Evolutionary conservation across 1,140 invertebrate genomes (phyloP).

Genomic region (Colletes latitarsis): DNA sequence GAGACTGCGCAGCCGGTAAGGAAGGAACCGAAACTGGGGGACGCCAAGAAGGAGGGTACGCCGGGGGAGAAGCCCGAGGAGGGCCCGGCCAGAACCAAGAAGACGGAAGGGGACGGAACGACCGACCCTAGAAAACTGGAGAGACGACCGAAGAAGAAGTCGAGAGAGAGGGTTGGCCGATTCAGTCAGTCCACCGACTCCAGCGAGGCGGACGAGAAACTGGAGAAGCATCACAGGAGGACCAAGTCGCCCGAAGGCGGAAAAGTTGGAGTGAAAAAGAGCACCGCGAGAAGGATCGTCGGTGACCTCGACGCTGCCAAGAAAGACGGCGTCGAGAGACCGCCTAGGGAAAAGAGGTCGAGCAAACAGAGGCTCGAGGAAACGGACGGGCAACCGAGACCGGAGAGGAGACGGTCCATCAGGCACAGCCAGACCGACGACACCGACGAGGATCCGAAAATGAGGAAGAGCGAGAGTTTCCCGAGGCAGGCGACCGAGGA

Average conservation of each 20-base stretch:
- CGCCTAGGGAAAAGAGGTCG: conserved; percentile 47
- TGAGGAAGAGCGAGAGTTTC: conserved; percentile 60
- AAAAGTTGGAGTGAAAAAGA: conserved; percentile 44
- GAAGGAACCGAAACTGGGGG: conserved; percentile 20
- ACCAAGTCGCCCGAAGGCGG: conserved; percentile 66
- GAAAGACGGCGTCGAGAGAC: conserved; percentile 23
- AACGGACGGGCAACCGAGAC: background rate
- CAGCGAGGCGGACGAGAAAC: conserved; percentile 67
- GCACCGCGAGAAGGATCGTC: conserved; percentile 6
- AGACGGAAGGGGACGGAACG: conserved; percentile 17
- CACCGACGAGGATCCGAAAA: conserved; percentile 37
- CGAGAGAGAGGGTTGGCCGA: conserved; percentile 58
- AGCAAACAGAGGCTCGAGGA: conserved; percentile 44
- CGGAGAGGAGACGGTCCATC: conserved; percentile 16
- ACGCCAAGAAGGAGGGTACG: background rate
- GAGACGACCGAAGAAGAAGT: conserved; percentile 51
- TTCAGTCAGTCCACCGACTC: conserved; percentile 63
- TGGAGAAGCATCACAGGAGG: conserved; percentile 46
- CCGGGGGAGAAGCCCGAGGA: background rate
- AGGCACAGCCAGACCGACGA: conserved; percentile 30
- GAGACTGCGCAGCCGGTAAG: conserved; percentile 23
- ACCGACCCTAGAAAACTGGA: conserved; percentile 32
- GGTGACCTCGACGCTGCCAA: conserved; percentile 33
- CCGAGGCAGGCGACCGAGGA: conserved; percentile 7
- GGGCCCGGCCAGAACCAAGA: background rate